Percentiles rank a stretch among this genome's conserved stretches.
phyloP scores from a whole-genome alignment of 1,140 invertebrate genomes.

The Zaprionus inermis region DNA sequence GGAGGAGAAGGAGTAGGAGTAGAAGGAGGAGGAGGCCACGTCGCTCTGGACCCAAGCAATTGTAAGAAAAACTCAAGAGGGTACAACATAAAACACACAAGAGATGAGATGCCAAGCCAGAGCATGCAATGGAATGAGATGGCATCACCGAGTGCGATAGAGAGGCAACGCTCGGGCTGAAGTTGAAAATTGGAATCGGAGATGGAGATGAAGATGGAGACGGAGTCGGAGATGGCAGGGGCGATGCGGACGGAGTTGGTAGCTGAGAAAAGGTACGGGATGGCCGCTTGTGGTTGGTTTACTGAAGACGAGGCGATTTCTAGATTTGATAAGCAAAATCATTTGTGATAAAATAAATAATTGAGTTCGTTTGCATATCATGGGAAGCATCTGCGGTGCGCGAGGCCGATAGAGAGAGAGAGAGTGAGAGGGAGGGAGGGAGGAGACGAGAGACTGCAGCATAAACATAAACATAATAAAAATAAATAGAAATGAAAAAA shows the following conservation, averaged over 20 bases:
- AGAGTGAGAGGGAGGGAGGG: neutral
- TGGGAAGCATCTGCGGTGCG: slow-evolving; percentile 67
- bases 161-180: neutral
- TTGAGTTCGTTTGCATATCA: slow-evolving; percentile 82
- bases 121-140: slow-evolving; percentile 33
- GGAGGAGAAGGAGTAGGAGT: neutral
- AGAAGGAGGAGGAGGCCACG: slow-evolving; percentile 23
- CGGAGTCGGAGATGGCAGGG: no score
- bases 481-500: slow-evolving; percentile 20
- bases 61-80: slow-evolving; percentile 79
- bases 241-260: slow-evolving; percentile 26
- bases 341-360: slow-evolving; percentile 83
- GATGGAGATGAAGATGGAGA: neutral
- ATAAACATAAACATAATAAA: slow-evolving; percentile 9
- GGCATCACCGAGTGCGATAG: slow-evolving; percentile 22
- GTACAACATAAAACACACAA: slow-evolving; percentile 64
- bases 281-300: slow-evolving; percentile 53
- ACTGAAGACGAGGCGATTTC: slow-evolving; percentile 70
- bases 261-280: slow-evolving; percentile 59
- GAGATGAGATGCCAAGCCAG: slow-evolving; percentile 55
- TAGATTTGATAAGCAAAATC: slow-evolving; percentile 81
- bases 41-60: slow-evolving; percentile 58
- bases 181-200: slow-evolving; percentile 12
- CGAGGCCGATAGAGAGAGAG: neutral
- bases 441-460: slow-evolving; percentile 14